Conservation (phyloP, 1,140 invertebrate genomes). For the Tetragnatha versicolor region DNA sequence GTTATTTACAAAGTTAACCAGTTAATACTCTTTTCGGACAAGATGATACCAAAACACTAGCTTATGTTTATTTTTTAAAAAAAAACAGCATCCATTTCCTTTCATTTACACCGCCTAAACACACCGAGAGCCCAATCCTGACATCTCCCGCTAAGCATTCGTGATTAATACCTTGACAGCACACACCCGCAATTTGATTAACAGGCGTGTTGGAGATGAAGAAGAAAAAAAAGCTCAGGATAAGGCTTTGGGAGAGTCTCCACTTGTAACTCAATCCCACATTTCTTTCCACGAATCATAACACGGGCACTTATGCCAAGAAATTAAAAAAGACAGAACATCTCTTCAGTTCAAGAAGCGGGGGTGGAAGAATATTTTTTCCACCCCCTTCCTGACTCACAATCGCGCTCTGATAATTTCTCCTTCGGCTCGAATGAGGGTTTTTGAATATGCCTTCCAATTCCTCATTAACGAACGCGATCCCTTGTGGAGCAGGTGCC, state of each 20-base stretch:
- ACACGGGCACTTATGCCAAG: slow-evolving; percentile 41
- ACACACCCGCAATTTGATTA: slow-evolving; percentile 13
- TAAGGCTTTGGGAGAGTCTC: not conserved
- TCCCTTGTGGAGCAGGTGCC: not conserved
- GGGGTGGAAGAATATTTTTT: slow-evolving; percentile 40
- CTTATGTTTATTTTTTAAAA: no score
- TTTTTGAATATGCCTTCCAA: slow-evolving; percentile 13
- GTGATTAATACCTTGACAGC: slow-evolving; percentile 29
- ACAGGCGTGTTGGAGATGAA: not conserved
- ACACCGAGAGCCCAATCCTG: no score
- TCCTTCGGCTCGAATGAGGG: slow-evolving; percentile 44
- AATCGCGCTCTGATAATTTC: slow-evolving; percentile 55
- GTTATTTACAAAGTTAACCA: no score
- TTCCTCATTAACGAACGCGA: slow-evolving; percentile 53
- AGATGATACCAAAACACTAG: no score
- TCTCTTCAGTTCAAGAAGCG: slow-evolving; percentile 32
- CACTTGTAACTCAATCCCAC: slow-evolving; percentile 1
- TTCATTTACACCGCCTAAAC: no score
- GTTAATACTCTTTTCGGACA: no score
- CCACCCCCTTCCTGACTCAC: slow-evolving; percentile 49
- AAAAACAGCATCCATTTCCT: no score
- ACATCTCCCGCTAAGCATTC: not conserved
- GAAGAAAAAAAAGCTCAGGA: not conserved
- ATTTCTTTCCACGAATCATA: not conserved
- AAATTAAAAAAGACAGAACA: slow-evolving; percentile 39